Evolutionary conservation across 2,888 invertebrate genomes (phyloP).

Genomic region (Glyphotaelius pellucidus): DNA sequence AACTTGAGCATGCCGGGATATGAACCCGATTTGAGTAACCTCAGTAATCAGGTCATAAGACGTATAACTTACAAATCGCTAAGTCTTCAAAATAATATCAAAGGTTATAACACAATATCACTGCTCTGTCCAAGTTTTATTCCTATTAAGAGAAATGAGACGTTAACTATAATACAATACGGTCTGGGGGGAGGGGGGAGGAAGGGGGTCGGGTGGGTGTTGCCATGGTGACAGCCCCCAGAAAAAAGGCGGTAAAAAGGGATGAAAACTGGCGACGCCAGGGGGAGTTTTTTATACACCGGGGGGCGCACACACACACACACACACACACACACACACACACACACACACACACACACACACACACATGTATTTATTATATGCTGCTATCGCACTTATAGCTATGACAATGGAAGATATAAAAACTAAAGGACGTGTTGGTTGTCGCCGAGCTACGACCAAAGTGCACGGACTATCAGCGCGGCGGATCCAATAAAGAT

Average conservation of each 20-base stretch:
- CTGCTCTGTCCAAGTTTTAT: constrained; percentile 7
- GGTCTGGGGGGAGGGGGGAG: not conserved
- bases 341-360: not conserved
- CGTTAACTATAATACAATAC: constrained; percentile 1
- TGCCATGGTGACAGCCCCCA: constrained; percentile 71
- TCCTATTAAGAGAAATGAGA: constrained; percentile 24
- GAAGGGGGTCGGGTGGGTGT: constrained; percentile 68
- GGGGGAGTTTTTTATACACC: constrained; percentile 63
- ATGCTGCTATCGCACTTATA: not conserved
- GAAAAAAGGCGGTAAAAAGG: constrained; percentile 66
- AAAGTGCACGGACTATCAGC: too few species aligned
- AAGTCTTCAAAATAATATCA: not conserved
- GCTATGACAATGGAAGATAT: not conserved
- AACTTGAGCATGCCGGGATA: too few species aligned
- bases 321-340: constrained; percentile 6
- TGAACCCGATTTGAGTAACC: too few species aligned
- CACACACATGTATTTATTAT: not conserved
- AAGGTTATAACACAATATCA: not conserved
- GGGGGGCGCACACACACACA: not conserved
- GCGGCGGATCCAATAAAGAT: too few species aligned
- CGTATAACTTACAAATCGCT: not conserved
- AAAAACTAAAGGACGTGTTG: not conserved
- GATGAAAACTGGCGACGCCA: constrained; percentile 62
- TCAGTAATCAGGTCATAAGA: not conserved
- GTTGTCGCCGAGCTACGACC: too few species aligned